A percentile compares a stretch with the other conserved stretches of the same genome.
Conservation (phyloP, 2,888 invertebrate species). For the Glyphotaelius pellucidus region DNA sequence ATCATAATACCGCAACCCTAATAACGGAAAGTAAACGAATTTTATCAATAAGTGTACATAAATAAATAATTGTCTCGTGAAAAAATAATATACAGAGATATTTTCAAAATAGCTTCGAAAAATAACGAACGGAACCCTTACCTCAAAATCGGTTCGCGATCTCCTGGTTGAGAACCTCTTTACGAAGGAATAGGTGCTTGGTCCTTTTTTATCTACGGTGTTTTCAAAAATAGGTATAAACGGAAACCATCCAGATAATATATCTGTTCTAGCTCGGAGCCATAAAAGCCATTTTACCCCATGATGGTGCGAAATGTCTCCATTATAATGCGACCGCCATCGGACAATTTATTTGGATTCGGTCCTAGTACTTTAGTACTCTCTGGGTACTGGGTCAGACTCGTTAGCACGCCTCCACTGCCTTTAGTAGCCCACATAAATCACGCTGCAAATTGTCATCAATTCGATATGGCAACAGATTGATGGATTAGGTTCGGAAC, state of each 20-base stretch:
- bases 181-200: background rate
- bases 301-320: slow-evolving; percentile 21
- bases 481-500: background rate
- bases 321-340: slow-evolving; percentile 5
- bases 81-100: background rate
- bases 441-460: slow-evolving; percentile 24
- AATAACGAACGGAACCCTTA: background rate
- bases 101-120: background rate
- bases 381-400: background rate
- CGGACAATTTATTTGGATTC: slow-evolving; percentile 14
- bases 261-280: background rate
- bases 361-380: slow-evolving; percentile 2
- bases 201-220: background rate
- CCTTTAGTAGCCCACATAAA: background rate
- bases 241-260: background rate
- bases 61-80: no score
- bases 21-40: no score
- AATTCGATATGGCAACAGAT: slow-evolving; percentile 11
- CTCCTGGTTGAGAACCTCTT: background rate
- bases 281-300: slow-evolving; percentile 27
- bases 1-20: no score
- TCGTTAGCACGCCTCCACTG: slow-evolving; percentile 28
- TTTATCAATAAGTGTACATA: no score
- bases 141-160: background rate
- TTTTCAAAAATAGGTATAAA: slow-evolving; percentile 2